Evolutionary conservation across 2,888 invertebrate genomes (phyloP), one percentile per base, ranked within the genome.

Genomic region (Conchocele bisecta): DNA sequence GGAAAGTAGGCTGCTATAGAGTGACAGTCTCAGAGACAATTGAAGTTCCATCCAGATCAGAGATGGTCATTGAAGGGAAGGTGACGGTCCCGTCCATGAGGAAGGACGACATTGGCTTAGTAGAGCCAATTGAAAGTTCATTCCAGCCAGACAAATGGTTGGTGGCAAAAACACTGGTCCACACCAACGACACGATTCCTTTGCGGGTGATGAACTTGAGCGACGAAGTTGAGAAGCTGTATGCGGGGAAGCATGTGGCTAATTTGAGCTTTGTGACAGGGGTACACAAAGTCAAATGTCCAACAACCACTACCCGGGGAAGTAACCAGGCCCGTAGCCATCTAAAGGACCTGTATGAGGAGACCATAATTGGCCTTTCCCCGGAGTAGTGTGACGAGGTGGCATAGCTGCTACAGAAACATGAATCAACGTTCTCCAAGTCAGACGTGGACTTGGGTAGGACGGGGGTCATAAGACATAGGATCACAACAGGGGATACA

Each of bases 401-500:
- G 17, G 48, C 35, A 5, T 29, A 57, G n/a, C 35, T 56, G 6
- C 29, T 65, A 29, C 41, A 17, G 24, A 61, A 73, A 42, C 61
- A 68, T 37, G 28, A 60, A 20, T 24, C 41, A 24, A 22, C 61
- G 7, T 65, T 76, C 39, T 61, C 63, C 7, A 54, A 51, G 22
- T 15, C 51, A 2, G 58, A 75, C 28, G 28, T 2, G n/a, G 60
- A 68, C 31, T 22, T 63, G 20, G 71, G 71, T n/a, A 54, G 67
- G 24, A 65, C 72, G 13, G 64, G 59, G 1, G 58, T 68, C 3
- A 60, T 73, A 13, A 28, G 50, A 24, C 74, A 77, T 50, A 56
- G 48, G 17, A 74, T 77, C 1, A 37, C 35, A 20, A 72, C 78
- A n/a, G 71, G 71, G 20, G 22, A 59, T 37, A 63, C 74, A 1